Conservation (phyloP, 2,113 vertebrate species). For the Melozone crissalis region DNA sequence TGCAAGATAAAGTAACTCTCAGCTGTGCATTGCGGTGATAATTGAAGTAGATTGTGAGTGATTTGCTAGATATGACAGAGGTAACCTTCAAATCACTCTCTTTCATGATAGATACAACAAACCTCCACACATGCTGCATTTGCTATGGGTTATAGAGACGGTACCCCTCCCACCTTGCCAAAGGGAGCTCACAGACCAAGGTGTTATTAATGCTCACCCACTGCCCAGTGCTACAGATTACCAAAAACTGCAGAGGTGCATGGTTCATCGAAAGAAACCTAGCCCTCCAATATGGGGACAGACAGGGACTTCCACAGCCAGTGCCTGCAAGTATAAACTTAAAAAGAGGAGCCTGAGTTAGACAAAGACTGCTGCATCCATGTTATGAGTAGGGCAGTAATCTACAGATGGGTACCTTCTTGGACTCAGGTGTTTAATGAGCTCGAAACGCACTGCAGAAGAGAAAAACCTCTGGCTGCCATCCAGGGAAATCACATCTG, state of each 20-base stretch:
- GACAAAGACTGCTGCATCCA: background rate
- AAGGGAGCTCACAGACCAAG: background rate
- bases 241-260: background rate
- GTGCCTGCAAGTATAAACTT: background rate
- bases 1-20: conserved; percentile 32
- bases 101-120: conserved; percentile 3
- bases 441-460: background rate
- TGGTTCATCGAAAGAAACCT: background rate
- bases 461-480: background rate
- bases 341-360: background rate
- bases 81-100: conserved; percentile 22
- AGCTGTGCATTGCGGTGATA: conserved; percentile 17
- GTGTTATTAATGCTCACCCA: background rate
- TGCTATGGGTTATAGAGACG: background rate
- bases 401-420: background rate
- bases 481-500: background rate
- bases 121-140: background rate
- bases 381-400: background rate
- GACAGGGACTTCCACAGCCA: background rate
- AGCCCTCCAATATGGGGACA: background rate
- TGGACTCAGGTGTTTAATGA: background rate
- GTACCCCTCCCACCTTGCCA: background rate
- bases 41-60: conserved; percentile 30
- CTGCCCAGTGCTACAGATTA: background rate
- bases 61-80: conserved; percentile 39